A percentile compares a stretch with the other conserved stretches of the same genome.
These are phyloP conservation scores for Notarius quadriscutis DNA, from an alignment of 2,113 vertebrate species.

Conservation along the genomic window DNA sequence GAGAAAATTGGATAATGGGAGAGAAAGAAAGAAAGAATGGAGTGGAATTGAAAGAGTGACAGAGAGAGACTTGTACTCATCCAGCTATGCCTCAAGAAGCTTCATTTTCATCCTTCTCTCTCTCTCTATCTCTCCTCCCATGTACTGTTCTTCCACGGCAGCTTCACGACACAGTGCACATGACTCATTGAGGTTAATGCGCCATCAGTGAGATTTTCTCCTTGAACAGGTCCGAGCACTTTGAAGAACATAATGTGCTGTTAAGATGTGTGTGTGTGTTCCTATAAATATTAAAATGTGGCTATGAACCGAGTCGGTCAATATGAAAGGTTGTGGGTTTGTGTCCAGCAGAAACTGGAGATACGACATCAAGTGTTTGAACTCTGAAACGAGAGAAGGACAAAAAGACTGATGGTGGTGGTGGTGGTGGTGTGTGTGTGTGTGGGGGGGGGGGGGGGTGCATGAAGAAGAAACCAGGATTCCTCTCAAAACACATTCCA, in stretches of 20 bases:
- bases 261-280: conserved; percentile 17
- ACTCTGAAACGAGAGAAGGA: not conserved
- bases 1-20: not conserved
- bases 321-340: not conserved
- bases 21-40: not conserved
- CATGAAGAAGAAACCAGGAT: not conserved
- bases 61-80: not conserved
- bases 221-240: conserved; percentile 42
- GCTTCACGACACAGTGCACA: conserved; percentile 49
- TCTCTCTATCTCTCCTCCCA: not conserved
- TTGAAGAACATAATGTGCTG: conserved; percentile 39
- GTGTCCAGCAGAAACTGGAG: not conserved
- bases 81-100: not conserved
- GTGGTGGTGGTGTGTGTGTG: too few relatives aligned
- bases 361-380: not conserved
- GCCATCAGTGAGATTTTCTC: conserved; percentile 49
- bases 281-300: not conserved
- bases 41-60: not conserved
- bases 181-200: conserved; percentile 40
- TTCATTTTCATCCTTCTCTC: not conserved
- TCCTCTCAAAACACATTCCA: not conserved
- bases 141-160: conserved; percentile 34
- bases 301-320: not conserved
- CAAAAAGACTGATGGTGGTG: not conserved
- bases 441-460: not conserved